Evolutionary conservation across 2,888 invertebrate species (phyloP).

Genomic region (Parnassius apollo): DNA sequence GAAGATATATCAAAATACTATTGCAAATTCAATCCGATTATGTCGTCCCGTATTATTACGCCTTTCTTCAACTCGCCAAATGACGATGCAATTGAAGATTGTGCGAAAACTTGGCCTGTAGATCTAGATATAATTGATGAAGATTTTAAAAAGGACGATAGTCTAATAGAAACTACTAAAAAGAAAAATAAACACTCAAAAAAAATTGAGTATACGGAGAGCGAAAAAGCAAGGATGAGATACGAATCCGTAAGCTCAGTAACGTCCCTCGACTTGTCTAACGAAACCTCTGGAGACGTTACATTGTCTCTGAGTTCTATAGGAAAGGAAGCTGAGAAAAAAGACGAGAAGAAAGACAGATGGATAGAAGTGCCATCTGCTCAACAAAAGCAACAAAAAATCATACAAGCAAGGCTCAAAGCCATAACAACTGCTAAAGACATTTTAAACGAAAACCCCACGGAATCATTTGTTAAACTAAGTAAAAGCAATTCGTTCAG

Average conservation of each 20-base stretch:
- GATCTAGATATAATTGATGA: constrained; percentile 73
- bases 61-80: constrained; percentile 83
- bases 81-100: constrained; percentile 79
- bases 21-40: constrained; percentile 79
- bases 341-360: constrained; percentile 51
- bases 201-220: constrained; percentile 71
- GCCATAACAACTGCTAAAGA: constrained; percentile 66
- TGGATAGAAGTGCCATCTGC: constrained; percentile 73
- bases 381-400: constrained; percentile 71
- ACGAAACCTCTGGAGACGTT: constrained; percentile 63
- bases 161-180: constrained; percentile 51
- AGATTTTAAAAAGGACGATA: constrained; percentile 73
- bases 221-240: constrained; percentile 66
- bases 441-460: constrained; percentile 57
- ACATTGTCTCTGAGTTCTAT: constrained; percentile 63
- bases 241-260: constrained; percentile 70
- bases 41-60: constrained; percentile 85
- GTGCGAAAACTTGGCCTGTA: constrained; percentile 62
- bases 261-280: constrained; percentile 63
- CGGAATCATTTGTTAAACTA: constrained; percentile 64
- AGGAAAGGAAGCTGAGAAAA: constrained; percentile 53
- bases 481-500: constrained; percentile 55
- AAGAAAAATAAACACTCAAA: constrained; percentile 67
- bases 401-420: constrained; percentile 73
- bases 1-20: constrained; percentile 86